Percentiles rank a stretch among this genome's conserved stretches.
phyloP scores from a whole-genome alignment of 2,113 vertebrate genomes.

The Macquaria ambigua region DNA sequence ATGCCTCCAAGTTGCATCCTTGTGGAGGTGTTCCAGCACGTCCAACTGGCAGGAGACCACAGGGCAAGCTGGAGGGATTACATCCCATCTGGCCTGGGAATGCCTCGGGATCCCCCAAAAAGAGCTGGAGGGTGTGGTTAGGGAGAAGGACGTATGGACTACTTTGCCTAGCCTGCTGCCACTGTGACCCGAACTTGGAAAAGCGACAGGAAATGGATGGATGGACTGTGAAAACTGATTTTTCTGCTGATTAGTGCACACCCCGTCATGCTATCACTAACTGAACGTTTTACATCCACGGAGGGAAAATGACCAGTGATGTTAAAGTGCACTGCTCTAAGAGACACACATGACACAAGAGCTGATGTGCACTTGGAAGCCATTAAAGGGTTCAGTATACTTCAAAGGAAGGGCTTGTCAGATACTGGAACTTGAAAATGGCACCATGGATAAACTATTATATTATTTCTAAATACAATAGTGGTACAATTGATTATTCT shows the following conservation, averaged over 20 bases:
- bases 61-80: neutral
- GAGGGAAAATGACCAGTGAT: neutral
- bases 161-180: neutral
- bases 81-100: neutral
- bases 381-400: too few species aligned
- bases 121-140: neutral
- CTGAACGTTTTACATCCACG: neutral
- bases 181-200: neutral
- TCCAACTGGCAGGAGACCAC: slow-evolving; percentile 3
- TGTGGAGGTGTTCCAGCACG: neutral
- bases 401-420: too few species aligned
- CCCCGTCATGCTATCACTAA: neutral
- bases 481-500: too few species aligned
- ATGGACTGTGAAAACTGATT: too few species aligned
- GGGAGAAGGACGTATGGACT: neutral
- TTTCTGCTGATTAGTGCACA: too few species aligned
- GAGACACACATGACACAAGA: neutral
- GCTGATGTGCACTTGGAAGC: neutral
- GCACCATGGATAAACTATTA: too few species aligned
- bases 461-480: too few species aligned
- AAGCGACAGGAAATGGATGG: neutral
- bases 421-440: too few species aligned
- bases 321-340: neutral
- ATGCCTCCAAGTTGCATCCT: neutral
- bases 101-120: neutral